Evolutionary conservation across 1,140 invertebrate genomes (phyloP), one percentile per base, ranked within the genome.

Genomic region (Thalassaphorura encarpata): DNA sequence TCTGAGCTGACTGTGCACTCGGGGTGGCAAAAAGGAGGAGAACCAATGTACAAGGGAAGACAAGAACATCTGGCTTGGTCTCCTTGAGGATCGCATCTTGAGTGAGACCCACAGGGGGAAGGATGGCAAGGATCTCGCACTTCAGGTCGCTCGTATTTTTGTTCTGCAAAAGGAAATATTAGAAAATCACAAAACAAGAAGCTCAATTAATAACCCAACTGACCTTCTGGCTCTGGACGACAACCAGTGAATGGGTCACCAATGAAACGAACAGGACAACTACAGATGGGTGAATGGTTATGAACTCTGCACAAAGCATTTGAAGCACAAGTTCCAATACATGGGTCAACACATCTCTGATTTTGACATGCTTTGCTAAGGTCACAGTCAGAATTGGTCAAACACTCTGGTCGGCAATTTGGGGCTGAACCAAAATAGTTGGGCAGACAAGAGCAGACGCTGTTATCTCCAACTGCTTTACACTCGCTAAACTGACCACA

Each of bases 401-500:
- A 78, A 69, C 85, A 87, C 66, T 87, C 82, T 1, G 83, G 82
- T 66, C 83, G 84, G 6, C 83, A 48, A 19, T 56, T 60, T 2
- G 80, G 79, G 36, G 79, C 81, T 54, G 74, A 70, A 16, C 82
- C 82, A 45, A 79, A 72, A 61, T 80, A 83, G 45, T 73, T 73
- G 24, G 72, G 75, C n/a, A 81, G 70, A 68, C 86, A 89, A 26
- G 79, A 77, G 66, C 85, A 87, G 1, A 81, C 76, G 80, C 77
- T 83, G 80, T 76, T 77, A n/a, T 77, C 77, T 53, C 77, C 75
- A 27, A 72, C 67, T 16, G 70, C 71, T 61, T 74, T 76, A 66
- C 85, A 88, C 43, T 82, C 70, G 11, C 84, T 79, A 70, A 88
- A 87, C 11, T 84, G 80, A 40, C 86, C 86, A 70, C 86, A 89